Evolutionary conservation across 2,113 vertebrate genomes (phyloP), one percentile per base, ranked within the genome.

Genomic region (Scartelaos histophorus): DNA sequence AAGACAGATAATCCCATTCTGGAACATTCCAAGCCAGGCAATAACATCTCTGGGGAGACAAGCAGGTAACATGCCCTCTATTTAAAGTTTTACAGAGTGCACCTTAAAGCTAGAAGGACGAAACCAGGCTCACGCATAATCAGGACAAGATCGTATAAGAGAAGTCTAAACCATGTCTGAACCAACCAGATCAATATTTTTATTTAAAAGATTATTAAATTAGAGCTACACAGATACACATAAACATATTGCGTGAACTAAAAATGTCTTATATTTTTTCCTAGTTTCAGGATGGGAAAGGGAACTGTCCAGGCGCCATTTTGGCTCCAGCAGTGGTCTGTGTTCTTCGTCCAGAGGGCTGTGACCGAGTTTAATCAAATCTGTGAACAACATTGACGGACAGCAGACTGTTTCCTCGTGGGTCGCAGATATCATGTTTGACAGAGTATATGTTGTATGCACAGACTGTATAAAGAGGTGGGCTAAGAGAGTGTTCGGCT

Each of bases 331-430:
- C 70, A 61, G 76, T 45, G 79, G 71, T 83, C 76, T 73, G 80
- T 83, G 85, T 87, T 87, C 88, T 86, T 85, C 80, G 79, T 89
- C 86, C 84, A 73, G 79, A 75, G 56, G 15, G 12, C 80, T 84
- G 80, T 83, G 83, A 88, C 83, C 72, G 80, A 83, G 83, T 76
- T 80, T 88, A 88, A 89, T 90, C 85, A 89, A 88, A 87, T 87
- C 80, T 71, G 19, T 74, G 85, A 67, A 73, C 73, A 87, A 84
- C 82, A 78, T 80, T 81, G 80, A 38, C 34, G 87, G 85, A 90
- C 21, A 65, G 77, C 79, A 88, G 85, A 88, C 80, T 82, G 83
- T 80, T 82, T 81, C 85, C 82, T 87, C 81, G 72, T 81, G 84
- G 82, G 85, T 71, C 76, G 29, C 29, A 29, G 29, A 29, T 4